Percentiles rank a stretch among this genome's conserved stretches.
These are phyloP conservation scores for Tapera naevia DNA, from an alignment of 2,797 vertebrate species.

Conservation along the genomic window DNA sequence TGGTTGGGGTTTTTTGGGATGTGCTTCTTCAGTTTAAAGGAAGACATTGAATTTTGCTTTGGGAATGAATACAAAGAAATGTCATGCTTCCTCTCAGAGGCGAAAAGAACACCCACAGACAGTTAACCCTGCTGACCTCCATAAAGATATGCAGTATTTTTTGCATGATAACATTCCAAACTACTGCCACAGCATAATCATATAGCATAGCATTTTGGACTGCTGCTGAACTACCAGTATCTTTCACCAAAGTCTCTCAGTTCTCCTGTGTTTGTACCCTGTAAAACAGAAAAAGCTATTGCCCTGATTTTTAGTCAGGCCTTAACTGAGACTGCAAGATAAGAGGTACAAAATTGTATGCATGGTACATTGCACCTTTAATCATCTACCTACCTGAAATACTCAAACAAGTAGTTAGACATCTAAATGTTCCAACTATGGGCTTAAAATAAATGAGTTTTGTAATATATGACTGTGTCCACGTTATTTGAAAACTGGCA, in stretches of 20 bases:
- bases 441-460: slow-evolving; percentile 51
- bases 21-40: background rate
- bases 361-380: slow-evolving; percentile 67
- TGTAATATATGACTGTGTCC: slow-evolving; percentile 26
- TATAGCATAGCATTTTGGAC: background rate
- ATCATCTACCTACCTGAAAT: slow-evolving; percentile 62
- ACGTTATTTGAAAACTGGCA: background rate
- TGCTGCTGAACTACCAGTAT: background rate
- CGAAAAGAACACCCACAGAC: background rate
- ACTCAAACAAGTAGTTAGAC: slow-evolving; percentile 44
- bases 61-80: background rate
- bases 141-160: background rate
- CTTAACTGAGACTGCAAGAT: slow-evolving; percentile 28
- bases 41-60: background rate
- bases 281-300: slow-evolving; percentile 24
- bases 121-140: background rate
- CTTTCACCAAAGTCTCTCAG: background rate
- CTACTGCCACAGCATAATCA: background rate
- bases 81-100: background rate
- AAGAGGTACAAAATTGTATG: slow-evolving; percentile 43
- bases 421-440: slow-evolving; percentile 41
- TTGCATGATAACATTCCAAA: background rate
- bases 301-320: slow-evolving; percentile 34
- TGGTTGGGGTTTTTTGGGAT: background rate
- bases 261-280: background rate